Conservation (phyloP, 2,888 invertebrate species). For the Lithophane socia region DNA sequence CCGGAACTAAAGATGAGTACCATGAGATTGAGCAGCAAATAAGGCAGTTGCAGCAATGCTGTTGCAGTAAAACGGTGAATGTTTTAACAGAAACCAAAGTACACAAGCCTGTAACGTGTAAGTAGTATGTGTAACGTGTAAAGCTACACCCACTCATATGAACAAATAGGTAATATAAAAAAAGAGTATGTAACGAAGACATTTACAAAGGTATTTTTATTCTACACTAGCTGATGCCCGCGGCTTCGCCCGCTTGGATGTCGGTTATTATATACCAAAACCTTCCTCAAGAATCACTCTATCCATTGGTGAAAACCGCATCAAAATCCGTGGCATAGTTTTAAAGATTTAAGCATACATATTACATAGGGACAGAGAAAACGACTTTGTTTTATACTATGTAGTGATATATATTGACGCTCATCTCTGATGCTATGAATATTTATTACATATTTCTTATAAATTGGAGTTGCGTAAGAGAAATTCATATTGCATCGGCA, state of each 20-base stretch:
- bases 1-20: conserved; percentile 1
- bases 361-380: no score
- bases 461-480: conserved; percentile 9
- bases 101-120: conserved; percentile 14
- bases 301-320: no score
- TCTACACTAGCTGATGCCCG: not conserved
- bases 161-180: conserved; percentile 6
- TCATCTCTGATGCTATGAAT: conserved; percentile 5
- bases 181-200: conserved; percentile 9
- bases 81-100: conserved; percentile 10
- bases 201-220: conserved; percentile 2
- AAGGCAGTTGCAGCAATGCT: conserved; percentile 11
- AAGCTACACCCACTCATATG: not conserved
- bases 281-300: no score
- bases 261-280: no score
- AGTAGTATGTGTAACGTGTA: not conserved
- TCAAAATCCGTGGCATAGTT: no score
- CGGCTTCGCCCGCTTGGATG: no score
- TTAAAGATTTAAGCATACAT: no score
- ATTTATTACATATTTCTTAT: conserved; percentile 8
- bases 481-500: not conserved
- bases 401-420: not conserved
- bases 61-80: conserved; percentile 10
- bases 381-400: no score
- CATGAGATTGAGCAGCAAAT: conserved; percentile 7